Conservation (phyloP, 1,140 invertebrate species). For the Triops cancriformis region DNA sequence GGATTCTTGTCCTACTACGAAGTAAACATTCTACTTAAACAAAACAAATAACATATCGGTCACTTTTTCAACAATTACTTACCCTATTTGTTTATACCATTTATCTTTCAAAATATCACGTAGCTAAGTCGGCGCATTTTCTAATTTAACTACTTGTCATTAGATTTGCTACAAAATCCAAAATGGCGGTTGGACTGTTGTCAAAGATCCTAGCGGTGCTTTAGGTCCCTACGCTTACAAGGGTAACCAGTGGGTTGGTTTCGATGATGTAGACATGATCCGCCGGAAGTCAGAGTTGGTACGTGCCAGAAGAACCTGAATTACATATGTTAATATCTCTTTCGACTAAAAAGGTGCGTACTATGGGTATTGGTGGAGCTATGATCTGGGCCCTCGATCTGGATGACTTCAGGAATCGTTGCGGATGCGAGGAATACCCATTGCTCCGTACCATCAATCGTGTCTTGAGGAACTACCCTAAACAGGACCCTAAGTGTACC, state of each 20-base stretch:
- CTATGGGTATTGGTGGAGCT: slow-evolving; percentile 22
- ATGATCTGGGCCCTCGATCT: slow-evolving; percentile 70
- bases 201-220: slow-evolving; percentile 38
- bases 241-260: slow-evolving; percentile 44
- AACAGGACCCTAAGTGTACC: slow-evolving; percentile 25
- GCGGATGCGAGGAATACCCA: slow-evolving; percentile 40
- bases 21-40: slow-evolving; percentile 38
- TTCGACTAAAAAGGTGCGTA: not conserved
- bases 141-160: not conserved
- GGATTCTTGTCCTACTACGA: slow-evolving; percentile 86
- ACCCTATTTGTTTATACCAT: no score
- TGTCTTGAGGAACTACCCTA: slow-evolving; percentile 55
- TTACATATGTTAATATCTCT: not conserved
- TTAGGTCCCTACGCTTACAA: slow-evolving; percentile 40
- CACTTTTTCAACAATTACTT: no score
- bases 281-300: slow-evolving; percentile 38
- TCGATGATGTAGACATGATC: slow-evolving; percentile 40
- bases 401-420: slow-evolving; percentile 67
- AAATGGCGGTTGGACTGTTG: slow-evolving; percentile 33
- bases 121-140: no score
- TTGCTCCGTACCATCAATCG: slow-evolving; percentile 38
- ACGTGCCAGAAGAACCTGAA: not conserved
- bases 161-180: slow-evolving; percentile 29
- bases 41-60: not conserved
- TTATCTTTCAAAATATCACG: no score